Conservation (phyloP, 2,113 vertebrate species). For the Gymnocephalus cernua region DNA sequence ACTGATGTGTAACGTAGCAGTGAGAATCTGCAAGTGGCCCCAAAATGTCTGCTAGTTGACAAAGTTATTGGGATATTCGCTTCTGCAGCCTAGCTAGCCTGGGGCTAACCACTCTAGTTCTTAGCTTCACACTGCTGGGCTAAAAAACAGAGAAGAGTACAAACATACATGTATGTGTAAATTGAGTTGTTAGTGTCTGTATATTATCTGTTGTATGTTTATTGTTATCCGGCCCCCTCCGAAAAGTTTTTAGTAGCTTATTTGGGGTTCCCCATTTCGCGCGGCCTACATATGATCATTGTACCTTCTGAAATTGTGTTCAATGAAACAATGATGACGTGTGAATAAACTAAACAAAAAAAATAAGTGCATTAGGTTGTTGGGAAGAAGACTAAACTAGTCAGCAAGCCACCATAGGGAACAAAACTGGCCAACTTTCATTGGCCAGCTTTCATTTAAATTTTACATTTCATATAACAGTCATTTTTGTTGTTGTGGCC, state of each 20-base stretch:
- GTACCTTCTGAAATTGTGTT: too few species aligned
- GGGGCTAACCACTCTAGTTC: slow-evolving; percentile 23
- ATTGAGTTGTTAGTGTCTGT: too few species aligned
- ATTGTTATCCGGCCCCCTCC: too few species aligned
- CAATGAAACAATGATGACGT: too few species aligned
- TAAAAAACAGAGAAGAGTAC: slow-evolving; percentile 9
- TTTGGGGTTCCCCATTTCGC: too few species aligned
- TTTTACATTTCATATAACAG: background rate
- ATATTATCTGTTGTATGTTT: too few species aligned
- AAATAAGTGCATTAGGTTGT: background rate
- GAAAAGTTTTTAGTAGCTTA: too few species aligned
- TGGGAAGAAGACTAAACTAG: background rate
- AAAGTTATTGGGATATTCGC: slow-evolving; percentile 57
- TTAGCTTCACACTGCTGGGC: slow-evolving; percentile 8
- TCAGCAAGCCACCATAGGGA: background rate
- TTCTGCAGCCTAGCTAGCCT: slow-evolving; percentile 38
- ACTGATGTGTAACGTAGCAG: background rate
- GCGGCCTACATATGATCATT: too few species aligned
- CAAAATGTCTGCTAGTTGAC: slow-evolving; percentile 53
- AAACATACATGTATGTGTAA: background rate
- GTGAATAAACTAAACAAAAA: too few species aligned
- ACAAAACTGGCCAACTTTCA: background rate
- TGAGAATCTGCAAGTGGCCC: slow-evolving; percentile 60
- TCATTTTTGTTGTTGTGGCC: background rate
- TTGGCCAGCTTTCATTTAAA: background rate